These are phyloP conservation scores for Chloroceryle amazona DNA, from an alignment of 2,797 vertebrate species.

Conservation along the genomic window DNA sequence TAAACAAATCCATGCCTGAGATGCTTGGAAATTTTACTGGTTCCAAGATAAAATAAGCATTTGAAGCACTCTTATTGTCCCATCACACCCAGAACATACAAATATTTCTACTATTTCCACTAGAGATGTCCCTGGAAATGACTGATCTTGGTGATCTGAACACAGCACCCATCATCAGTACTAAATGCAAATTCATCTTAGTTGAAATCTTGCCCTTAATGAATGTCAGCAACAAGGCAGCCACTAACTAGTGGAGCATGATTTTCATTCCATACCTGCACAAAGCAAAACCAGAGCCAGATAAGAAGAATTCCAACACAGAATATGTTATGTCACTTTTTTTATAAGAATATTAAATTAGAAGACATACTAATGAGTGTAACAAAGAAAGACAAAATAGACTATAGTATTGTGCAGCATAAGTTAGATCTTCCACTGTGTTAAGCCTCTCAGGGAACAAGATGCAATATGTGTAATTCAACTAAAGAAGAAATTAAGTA, in stretches of 20 bases:
- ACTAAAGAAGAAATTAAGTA: background rate
- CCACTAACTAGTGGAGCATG: background rate
- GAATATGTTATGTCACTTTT: background rate
- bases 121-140: background rate
- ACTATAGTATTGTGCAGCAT: background rate
- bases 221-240: background rate
- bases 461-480: rapidly evolving
- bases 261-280: background rate
- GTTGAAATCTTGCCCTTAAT: background rate
- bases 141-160: background rate
- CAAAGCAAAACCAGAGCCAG: background rate
- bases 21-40: background rate
- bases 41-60: background rate
- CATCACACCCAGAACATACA: background rate
- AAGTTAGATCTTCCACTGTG: background rate
- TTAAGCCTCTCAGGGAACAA: background rate
- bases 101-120: background rate
- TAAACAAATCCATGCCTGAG: background rate
- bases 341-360: background rate
- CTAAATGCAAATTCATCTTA: background rate
- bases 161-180: background rate
- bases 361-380: background rate
- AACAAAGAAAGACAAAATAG: background rate
- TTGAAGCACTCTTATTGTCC: background rate
- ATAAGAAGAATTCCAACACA: background rate